Conservation (phyloP, 1,140 invertebrate genomes). For the Psix sp. region DNA sequence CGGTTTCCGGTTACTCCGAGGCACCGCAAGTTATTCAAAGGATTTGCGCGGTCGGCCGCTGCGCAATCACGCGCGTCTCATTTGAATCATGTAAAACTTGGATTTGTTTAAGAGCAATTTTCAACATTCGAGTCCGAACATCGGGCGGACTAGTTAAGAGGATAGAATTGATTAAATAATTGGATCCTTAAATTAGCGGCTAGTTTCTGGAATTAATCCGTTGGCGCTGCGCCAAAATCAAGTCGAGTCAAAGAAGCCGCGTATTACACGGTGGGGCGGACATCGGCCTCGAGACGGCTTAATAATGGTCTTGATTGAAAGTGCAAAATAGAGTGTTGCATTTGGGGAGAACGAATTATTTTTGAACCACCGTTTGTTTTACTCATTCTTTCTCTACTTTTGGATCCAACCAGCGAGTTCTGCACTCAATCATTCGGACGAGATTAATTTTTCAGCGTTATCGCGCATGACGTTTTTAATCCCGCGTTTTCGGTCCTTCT, state of each 20-base stretch:
- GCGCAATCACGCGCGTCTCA: slow-evolving; percentile 24
- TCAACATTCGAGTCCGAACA: slow-evolving; percentile 38
- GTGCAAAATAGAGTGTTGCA: slow-evolving; percentile 71
- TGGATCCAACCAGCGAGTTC: no score
- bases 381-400: no score
- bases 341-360: slow-evolving; percentile 44
- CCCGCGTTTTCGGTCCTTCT: no score
- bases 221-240: slow-evolving; percentile 71
- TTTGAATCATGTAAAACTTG: slow-evolving; percentile 32
- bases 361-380: slow-evolving; percentile 7
- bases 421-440: no score
- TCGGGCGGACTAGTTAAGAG: slow-evolving; percentile 71
- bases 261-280: slow-evolving; percentile 63
- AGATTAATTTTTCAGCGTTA: no score
- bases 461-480: no score
- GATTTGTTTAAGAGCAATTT: slow-evolving; percentile 17
- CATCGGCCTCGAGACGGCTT: slow-evolving; percentile 69
- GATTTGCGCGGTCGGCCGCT: slow-evolving; percentile 31
- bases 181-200: slow-evolving; percentile 75
- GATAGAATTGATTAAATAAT: slow-evolving; percentile 78
- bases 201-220: slow-evolving; percentile 77
- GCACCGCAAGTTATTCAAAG: slow-evolving; percentile 47
- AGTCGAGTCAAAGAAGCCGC: slow-evolving; percentile 62
- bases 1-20: slow-evolving; percentile 23
- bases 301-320: slow-evolving; percentile 75